A percentile compares a stretch with the other conserved stretches of the same genome.
Conservation (phyloP, 1,140 invertebrate genomes). For the Aphelenchoides fujianensis region DNA sequence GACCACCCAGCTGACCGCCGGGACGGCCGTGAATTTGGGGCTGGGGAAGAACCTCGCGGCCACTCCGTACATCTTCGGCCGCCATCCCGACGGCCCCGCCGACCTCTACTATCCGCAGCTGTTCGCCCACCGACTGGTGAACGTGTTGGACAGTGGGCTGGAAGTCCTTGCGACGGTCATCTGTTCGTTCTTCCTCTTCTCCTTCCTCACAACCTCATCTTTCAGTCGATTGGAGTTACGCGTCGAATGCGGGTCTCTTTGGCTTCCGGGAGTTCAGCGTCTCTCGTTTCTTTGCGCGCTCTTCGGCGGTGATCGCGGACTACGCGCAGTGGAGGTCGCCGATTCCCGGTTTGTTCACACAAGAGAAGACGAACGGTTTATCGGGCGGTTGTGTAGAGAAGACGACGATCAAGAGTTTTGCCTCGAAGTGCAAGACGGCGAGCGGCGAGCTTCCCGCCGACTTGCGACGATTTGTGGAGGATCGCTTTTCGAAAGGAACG, state of each 20-base stretch:
- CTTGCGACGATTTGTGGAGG: slow-evolving; percentile 7
- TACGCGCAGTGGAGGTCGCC: neutral
- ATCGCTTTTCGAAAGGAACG: slow-evolving; percentile 13
- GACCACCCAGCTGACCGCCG: neutral
- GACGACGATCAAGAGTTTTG: neutral
- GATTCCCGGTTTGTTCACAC: neutral
- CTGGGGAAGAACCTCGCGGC: neutral
- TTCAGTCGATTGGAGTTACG: too few relatives aligned
- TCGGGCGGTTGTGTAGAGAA: too few relatives aligned
- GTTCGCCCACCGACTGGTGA: neutral
- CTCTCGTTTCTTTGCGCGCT: neutral
- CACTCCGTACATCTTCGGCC: neutral
- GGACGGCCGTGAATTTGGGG: neutral
- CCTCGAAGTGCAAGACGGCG: neutral
- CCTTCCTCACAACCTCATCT: too few relatives aligned
- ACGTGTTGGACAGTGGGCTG: neutral
- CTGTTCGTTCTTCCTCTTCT: too few relatives aligned
- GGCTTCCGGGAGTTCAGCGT: too few relatives aligned
- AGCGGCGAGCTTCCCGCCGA: neutral
- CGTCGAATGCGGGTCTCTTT: too few relatives aligned
- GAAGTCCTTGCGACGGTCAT: neutral
- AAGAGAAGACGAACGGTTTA: too few relatives aligned
- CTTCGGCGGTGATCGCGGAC: neutral
- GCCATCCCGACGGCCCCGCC: neutral
- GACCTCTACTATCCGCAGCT: neutral